These are phyloP conservation scores for Liolophura sinensis DNA, from an alignment of 1,140 invertebrate species.

Conservation along the genomic window DNA sequence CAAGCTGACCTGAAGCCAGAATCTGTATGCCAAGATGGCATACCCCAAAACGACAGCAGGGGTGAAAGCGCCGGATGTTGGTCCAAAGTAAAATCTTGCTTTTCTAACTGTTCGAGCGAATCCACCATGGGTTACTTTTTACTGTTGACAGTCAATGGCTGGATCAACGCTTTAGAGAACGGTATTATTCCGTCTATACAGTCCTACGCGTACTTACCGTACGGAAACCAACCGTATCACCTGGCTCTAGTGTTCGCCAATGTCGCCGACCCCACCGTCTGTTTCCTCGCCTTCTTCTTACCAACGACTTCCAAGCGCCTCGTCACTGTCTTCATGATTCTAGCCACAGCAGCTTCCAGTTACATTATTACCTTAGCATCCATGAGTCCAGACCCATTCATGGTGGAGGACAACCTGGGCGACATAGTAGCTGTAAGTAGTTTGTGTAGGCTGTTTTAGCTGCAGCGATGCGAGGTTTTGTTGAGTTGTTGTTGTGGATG, in stretches of 20 bases:
- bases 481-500: background rate
- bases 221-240: slow-evolving; percentile 80
- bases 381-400: slow-evolving; percentile 74
- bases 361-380: slow-evolving; percentile 74
- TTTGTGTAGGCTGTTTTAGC: slow-evolving; percentile 6
- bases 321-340: slow-evolving; percentile 63
- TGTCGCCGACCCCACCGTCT: slow-evolving; percentile 84
- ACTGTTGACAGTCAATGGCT: slow-evolving; percentile 8
- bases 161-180: slow-evolving; percentile 54
- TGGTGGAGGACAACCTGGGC: slow-evolving; percentile 66
- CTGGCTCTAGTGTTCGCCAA: slow-evolving; percentile 76
- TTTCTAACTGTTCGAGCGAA: too few species aligned
- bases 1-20: background rate
- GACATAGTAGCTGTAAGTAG: slow-evolving; percentile 71
- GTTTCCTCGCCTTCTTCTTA: slow-evolving; percentile 77
- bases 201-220: slow-evolving; percentile 84
- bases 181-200: slow-evolving; percentile 82
- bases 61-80: too few species aligned
- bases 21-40: background rate
- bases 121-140: slow-evolving; percentile 15
- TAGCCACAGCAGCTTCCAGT: slow-evolving; percentile 63
- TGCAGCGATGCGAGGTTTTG: background rate
- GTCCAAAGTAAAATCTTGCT: background rate
- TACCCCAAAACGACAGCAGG: background rate
- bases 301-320: slow-evolving; percentile 65